phyloP scores from a whole-genome alignment of 1,140 invertebrate species.

The Tetramorium alpestre region DNA sequence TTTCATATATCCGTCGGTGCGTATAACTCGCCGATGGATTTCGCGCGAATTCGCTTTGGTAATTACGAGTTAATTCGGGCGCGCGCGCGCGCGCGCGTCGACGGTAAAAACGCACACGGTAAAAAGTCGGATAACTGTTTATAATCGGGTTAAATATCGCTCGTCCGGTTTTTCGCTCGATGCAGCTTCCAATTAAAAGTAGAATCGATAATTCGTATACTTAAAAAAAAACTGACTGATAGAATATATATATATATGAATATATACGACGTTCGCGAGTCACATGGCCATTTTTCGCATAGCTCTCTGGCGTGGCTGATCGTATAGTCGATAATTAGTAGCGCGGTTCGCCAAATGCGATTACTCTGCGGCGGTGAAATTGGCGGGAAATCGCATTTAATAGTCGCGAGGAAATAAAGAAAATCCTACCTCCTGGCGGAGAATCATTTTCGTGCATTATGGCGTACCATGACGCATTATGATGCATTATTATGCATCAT shows the following conservation, averaged over 20 bases:
- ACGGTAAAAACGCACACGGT: background rate
- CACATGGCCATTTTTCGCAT: constrained; percentile 3
- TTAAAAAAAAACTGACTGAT: background rate
- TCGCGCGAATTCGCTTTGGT: constrained; percentile 31
- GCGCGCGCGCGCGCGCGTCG: background rate
- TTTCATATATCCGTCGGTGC: constrained; percentile 31
- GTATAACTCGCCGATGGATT: constrained; percentile 18
- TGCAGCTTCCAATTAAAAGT: background rate
- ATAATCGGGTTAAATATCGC: constrained; percentile 15
- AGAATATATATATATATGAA: background rate
- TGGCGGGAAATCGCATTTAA: constrained; percentile 70
- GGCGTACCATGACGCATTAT: constrained; percentile 47
- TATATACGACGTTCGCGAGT: background rate
- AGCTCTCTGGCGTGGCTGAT: constrained; percentile 36
- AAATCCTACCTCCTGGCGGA: constrained; percentile 45
- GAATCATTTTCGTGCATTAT: constrained; percentile 71
- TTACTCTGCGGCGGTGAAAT: constrained; percentile 53
- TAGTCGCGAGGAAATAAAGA: constrained; percentile 68
- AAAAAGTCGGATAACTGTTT: constrained; percentile 27
- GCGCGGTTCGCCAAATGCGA: constrained; percentile 60
- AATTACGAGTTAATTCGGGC: constrained; percentile 46
- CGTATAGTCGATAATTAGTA: constrained; percentile 61
- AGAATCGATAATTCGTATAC: constrained; percentile 2
- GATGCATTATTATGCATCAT: constrained; percentile 74
- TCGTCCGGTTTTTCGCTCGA: constrained; percentile 3